Evolutionary conservation across 2,113 vertebrate genomes (phyloP).

Genomic region (Barnardius zonarius): DNA sequence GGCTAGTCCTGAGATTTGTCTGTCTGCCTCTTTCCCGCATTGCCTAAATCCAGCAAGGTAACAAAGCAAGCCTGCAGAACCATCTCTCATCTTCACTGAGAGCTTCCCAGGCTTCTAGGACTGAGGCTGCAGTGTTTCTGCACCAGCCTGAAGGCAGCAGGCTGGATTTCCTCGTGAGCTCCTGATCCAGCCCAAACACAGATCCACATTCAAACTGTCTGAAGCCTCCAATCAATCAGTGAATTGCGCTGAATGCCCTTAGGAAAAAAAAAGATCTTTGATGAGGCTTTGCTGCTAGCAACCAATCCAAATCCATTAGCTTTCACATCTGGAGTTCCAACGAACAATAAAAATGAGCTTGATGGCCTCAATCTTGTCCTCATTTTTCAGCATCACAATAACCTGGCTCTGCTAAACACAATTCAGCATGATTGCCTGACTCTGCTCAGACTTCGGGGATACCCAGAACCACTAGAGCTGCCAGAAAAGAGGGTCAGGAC

Average conservation of each 20-base stretch:
- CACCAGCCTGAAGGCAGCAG: neutral
- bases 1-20: neutral
- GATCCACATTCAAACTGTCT: slow-evolving; percentile 62
- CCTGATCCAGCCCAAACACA: slow-evolving; percentile 54
- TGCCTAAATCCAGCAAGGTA: neutral
- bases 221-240: slow-evolving; percentile 74
- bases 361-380: slow-evolving; percentile 76
- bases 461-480: slow-evolving; percentile 3
- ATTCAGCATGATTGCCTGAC: slow-evolving; percentile 74
- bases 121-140: slow-evolving; percentile 30
- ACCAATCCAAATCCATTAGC: slow-evolving; percentile 77
- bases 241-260: slow-evolving; percentile 70
- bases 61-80: neutral
- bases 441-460: slow-evolving; percentile 24
- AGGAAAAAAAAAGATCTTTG: slow-evolving; percentile 76
- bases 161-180: slow-evolving; percentile 43
- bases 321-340: slow-evolving; percentile 76
- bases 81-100: neutral
- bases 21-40: neutral
- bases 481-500: slow-evolving; percentile 23
- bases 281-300: slow-evolving; percentile 73
- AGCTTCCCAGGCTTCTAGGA: slow-evolving; percentile 17
- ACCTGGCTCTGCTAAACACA: slow-evolving; percentile 66
- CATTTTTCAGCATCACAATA: slow-evolving; percentile 79
- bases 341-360: slow-evolving; percentile 74